Evolutionary conservation across 2,113 vertebrate genomes (phyloP).

Genomic region (Girardinichthys multiradiatus): DNA sequence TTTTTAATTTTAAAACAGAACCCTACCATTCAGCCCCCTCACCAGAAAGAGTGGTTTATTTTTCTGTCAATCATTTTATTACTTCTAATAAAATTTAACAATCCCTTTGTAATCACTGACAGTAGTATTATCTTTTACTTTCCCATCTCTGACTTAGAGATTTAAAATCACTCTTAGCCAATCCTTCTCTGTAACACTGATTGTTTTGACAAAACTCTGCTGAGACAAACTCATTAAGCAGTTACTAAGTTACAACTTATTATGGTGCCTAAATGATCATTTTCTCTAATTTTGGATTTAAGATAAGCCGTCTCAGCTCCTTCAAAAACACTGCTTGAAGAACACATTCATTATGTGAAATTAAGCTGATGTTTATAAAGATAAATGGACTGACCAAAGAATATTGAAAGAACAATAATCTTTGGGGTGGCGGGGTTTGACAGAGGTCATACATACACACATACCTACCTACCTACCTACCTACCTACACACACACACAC

Average conservation of each 20-base stretch:
- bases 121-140: neutral
- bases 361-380: no score
- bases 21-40: neutral
- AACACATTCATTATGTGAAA: no score
- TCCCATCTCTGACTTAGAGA: neutral
- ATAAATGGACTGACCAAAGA: no score
- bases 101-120: neutral
- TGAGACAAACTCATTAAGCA: neutral
- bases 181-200: neutral
- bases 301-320: conserved; percentile 16
- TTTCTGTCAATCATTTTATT: neutral
- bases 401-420: no score
- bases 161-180: conserved; percentile 1
- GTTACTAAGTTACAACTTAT: neutral
- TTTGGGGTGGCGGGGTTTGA: no score
- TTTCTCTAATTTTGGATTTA: conserved; percentile 11
- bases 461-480: no score
- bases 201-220: no score
- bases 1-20: no score
- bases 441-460: no score
- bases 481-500: no score
- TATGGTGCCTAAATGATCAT: no score
- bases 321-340: neutral
- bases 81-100: neutral
- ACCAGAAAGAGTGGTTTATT: neutral